These are phyloP conservation scores for Limnephilus marmoratus DNA, from an alignment of 2,888 invertebrate species.

Conservation along the genomic window DNA sequence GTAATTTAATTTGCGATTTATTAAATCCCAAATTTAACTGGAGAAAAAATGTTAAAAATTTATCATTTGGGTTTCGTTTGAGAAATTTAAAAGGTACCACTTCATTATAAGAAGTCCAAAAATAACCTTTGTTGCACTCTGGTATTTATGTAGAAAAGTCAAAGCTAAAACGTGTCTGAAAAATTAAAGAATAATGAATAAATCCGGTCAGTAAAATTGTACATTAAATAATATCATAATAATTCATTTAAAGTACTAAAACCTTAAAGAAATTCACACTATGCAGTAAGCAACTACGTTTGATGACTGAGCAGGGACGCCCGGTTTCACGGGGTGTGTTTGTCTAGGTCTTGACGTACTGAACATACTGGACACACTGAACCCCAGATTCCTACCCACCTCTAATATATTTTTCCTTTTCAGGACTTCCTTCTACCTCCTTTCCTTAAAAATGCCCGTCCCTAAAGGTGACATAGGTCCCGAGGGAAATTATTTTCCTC, in stretches of 20 bases:
- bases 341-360: no score
- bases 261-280: background rate
- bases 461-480: no score
- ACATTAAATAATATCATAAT: background rate
- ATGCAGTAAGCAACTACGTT: background rate
- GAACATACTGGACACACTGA: no score
- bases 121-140: background rate
- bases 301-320: no score
- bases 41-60: background rate
- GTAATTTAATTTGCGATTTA: background rate
- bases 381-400: no score
- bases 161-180: background rate
- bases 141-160: background rate
- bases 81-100: background rate
- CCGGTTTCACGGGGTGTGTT: no score
- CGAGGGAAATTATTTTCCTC: no score
- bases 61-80: background rate
- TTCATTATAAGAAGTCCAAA: background rate
- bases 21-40: background rate
- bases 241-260: background rate
- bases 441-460: no score
- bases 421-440: no score
- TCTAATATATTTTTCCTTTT: no score
- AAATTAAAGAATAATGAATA: background rate
- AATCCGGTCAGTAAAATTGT: background rate